These are phyloP conservation scores for Drosophila setosimentum DNA, from an alignment of 2,888 invertebrate genomes.

Conservation along the genomic window DNA sequence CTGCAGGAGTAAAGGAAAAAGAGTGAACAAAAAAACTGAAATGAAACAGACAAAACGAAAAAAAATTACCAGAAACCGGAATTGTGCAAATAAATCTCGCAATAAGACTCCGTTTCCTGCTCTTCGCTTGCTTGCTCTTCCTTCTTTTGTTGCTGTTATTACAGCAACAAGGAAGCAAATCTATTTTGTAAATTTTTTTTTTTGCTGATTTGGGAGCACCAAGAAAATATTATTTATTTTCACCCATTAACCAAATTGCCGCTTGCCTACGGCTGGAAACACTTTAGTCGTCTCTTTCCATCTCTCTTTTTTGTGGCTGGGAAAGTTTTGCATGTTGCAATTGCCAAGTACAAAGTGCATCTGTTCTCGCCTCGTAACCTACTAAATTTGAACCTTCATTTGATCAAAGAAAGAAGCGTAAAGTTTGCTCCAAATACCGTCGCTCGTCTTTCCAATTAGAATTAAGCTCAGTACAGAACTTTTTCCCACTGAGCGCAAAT, in stretches of 20 bases:
- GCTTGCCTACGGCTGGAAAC: constrained; percentile 43
- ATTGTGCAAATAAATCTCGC: constrained; percentile 80
- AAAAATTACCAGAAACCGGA: constrained; percentile 70
- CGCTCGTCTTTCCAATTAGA: constrained; percentile 61
- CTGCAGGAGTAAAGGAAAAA: constrained; percentile 23
- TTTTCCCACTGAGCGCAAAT: constrained; percentile 40
- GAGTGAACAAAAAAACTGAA: constrained; percentile 58
- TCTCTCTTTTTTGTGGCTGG: constrained; percentile 19
- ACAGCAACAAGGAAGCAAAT: constrained; percentile 67
- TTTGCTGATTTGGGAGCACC: constrained; percentile 57
- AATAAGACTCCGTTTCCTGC: constrained; percentile 56
- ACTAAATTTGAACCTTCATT: constrained; percentile 48
- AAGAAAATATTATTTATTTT: constrained; percentile 75
- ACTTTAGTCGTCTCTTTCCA: constrained; percentile 9
- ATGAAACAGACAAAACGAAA: constrained; percentile 54
- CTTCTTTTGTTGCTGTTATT: constrained; percentile 21
- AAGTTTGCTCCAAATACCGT: constrained; percentile 58
- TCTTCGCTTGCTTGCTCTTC: constrained; percentile 21
- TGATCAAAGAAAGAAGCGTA: constrained; percentile 21
- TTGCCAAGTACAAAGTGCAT: constrained; percentile 35
- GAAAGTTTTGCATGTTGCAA: constrained; percentile 52
- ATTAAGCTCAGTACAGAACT: constrained; percentile 18
- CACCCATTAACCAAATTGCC: constrained; percentile 72
- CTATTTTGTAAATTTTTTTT: constrained; percentile 1
- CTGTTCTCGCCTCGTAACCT: constrained; percentile 68